Base-by-base conservation (phyloP, 1,140 invertebrate genomes). In the Drosophila obscura region DNA sequence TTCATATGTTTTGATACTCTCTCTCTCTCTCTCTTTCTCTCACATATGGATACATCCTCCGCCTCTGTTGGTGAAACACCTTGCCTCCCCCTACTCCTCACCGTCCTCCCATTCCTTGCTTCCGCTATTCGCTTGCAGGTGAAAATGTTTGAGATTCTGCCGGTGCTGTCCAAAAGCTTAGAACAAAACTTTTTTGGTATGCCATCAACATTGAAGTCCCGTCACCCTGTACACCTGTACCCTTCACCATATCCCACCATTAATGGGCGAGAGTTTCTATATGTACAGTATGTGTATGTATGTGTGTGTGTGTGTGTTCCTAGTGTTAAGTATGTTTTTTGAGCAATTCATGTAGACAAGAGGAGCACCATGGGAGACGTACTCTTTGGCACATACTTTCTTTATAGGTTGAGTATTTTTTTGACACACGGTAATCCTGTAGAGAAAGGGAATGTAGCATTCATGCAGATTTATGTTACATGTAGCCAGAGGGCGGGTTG, bases 1-100 rank as follows among this genome's bases (percentile, higher is more conserved):
- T 88, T 88, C 76, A 88, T 83, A 88, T 88, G 83, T 83, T 88
- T 81, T 80, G 80, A 85, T 85, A 84, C 80, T 58, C 63, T 64
- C 76, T 13, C 35, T 35, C 26, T 26, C 72, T 41, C 24, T 19
- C 53, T 44, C 35, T 28, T 41, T 9, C 0, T 16, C 41, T n/a
- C 52, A 45, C 59, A 73, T 52, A 69, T 41, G 31, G 26, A 51
- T 48, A 63, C 60, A 35, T 58, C 26, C 26, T 7, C 46, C 49
- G 11, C 60, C 66, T 39, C 9, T 13, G 4, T 1, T 5, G 4
- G 31, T 35, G 28, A 28, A 28, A 9, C 8, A 35, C 35, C 35
- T 39, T 39, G 11, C 66, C 48, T 15, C 64, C 9, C 2, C 50
- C 24, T 11, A 13, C 13, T 39, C 5, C 49, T 15, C 11, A 22